Evolutionary conservation across 2,797 vertebrate species (phyloP).

Genomic region (Enteromius treurensis): DNA sequence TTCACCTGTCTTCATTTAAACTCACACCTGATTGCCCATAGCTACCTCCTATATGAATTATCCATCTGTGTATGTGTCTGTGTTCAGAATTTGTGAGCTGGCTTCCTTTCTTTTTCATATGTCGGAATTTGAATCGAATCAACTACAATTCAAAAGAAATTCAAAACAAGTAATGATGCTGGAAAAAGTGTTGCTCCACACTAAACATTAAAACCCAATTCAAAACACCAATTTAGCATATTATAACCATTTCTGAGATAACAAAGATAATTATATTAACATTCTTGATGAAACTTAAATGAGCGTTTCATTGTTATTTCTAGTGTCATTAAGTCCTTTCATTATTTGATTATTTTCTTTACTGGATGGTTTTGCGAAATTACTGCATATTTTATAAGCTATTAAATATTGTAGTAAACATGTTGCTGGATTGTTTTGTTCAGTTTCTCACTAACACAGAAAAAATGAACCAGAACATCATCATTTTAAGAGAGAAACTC

Average conservation of each 20-base stretch:
- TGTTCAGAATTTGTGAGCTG: neutral
- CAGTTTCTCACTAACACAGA: neutral
- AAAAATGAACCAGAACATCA: conserved; percentile 5
- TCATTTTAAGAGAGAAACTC: conserved; percentile 5
- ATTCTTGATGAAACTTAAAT: neutral
- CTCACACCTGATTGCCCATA: neutral
- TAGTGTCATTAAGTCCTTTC: neutral
- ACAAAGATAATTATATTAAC: too few relatives aligned
- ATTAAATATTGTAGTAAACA: neutral
- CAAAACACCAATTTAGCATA: neutral
- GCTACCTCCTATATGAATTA: neutral
- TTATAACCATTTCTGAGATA: neutral
- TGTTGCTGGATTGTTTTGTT: neutral
- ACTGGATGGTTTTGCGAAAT: neutral
- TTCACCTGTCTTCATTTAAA: conserved; percentile 11
- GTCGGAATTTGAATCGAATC: neutral
- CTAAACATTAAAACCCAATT: too few relatives aligned
- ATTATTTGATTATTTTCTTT: neutral
- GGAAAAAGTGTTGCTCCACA: neutral
- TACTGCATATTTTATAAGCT: neutral
- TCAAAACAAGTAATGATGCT: neutral
- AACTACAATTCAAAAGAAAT: neutral
- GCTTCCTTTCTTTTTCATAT: neutral
- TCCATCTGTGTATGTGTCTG: neutral
- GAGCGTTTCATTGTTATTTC: neutral